Evolutionary conservation across 2,113 vertebrate species (phyloP).

Genomic region (Stercorarius parasiticus): DNA sequence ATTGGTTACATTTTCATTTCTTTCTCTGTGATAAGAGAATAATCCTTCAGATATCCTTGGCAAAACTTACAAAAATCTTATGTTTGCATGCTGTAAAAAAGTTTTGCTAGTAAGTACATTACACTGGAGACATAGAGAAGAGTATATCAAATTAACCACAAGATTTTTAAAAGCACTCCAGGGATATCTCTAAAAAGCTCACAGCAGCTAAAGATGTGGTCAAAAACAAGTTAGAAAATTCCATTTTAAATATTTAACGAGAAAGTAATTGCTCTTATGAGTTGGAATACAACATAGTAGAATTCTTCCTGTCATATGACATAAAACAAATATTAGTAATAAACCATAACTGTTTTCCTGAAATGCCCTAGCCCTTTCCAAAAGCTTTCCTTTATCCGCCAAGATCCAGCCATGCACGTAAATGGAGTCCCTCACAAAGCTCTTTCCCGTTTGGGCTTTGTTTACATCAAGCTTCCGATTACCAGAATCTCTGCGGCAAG

Average conservation of each 20-base stretch:
- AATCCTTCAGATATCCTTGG: neutral
- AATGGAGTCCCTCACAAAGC: neutral
- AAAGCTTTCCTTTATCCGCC: neutral
- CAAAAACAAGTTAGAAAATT: neutral
- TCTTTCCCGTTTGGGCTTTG: neutral
- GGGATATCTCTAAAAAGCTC: neutral
- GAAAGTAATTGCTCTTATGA: neutral
- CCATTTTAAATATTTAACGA: neutral
- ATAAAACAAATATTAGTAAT: neutral
- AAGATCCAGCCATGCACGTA: neutral
- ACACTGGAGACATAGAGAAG: neutral
- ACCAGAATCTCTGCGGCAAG: neutral
- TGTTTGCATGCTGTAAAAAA: neutral
- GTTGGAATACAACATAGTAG: neutral
- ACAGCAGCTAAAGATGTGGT: neutral
- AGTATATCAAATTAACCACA: neutral
- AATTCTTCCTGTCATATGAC: neutral
- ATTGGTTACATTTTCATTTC: neutral
- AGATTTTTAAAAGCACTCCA: neutral
- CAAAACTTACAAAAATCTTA: neutral
- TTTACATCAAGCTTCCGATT: neutral
- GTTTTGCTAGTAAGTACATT: neutral
- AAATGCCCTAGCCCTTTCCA: neutral
- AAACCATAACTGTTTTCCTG: neutral
- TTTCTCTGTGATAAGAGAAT: neutral